Base-by-base conservation (phyloP, 2,113 vertebrate genomes). In the Myocastor coypus region DNA sequence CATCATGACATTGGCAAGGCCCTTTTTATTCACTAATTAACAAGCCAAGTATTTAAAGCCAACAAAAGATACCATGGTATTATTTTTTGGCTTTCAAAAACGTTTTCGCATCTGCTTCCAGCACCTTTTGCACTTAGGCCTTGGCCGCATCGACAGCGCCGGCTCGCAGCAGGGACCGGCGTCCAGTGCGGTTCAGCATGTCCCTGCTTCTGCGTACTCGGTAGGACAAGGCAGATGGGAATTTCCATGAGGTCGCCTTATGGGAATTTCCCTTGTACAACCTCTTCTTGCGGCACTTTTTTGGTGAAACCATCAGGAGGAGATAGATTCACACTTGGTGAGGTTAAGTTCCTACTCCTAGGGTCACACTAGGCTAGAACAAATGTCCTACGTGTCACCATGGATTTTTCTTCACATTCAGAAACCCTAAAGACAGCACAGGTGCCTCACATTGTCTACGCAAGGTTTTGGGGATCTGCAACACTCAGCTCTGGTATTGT, bases 21-120 rank as follows among this genome's bases (percentile, higher is more conserved):
- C 40, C 92, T 96, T 96, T 96, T 92, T 97, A 94, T 81, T 97
- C 81, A 97, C 96, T 97, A 97, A 98, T 89, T 98, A 97, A 59
- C 55, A 94, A 96, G 96, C 94, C 97, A 97, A 97, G 92, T 97
- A 87, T 93, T 96, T 95, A 71, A 96, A 73, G 9, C 81, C 46
- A 40, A 85, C 83, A 94, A 96, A 97, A 96, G 92, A 81, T 61
- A 40, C 22, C 92, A 12, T 34, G 66, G 93, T 83, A 96, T 16
- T 82, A 83, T 95, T 95, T 89, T 95, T 83, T 89, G 63, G 85
- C 92, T 83, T 83, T 50, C 9, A 86, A 97, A 61, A 92, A 94
- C 91, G 96, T 95, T 92, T 90, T 42, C 34, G 55, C 28, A 4
- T 69, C 40, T 7, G 16, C n/a, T 71, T 75, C 40, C 34, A 93